phyloP scores from a whole-genome alignment of 2,113 vertebrate species.

The Orycteropus afer region DNA sequence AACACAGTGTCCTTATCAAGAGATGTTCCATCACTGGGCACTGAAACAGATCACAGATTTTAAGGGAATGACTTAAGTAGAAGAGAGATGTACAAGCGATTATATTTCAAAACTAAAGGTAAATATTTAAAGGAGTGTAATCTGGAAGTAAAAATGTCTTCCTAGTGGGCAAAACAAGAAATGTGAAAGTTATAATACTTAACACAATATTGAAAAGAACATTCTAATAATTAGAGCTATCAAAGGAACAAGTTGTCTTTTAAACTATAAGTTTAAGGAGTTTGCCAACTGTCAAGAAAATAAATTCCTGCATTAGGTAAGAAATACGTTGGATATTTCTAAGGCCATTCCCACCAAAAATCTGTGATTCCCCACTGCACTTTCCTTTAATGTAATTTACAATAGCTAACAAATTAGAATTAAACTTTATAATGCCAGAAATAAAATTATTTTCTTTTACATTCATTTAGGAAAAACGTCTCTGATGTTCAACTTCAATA shows the following conservation, averaged over 20 bases:
- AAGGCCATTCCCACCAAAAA: neutral
- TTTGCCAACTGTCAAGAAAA: neutral
- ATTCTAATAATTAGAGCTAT: neutral
- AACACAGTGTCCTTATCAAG: neutral
- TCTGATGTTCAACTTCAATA: constrained; percentile 51
- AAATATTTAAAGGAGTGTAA: neutral
- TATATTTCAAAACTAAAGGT: constrained; percentile 28
- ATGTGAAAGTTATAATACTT: neutral
- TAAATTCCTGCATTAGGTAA: neutral
- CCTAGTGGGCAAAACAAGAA: constrained; percentile 14
- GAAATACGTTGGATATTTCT: constrained; percentile 11
- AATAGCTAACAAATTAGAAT: constrained; percentile 5
- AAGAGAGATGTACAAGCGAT: neutral
- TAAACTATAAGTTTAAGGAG: neutral
- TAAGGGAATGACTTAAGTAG: neutral
- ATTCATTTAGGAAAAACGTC: constrained; percentile 52
- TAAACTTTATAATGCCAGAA: constrained; percentile 12
- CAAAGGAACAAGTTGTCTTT: neutral
- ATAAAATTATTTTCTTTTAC: constrained; percentile 27
- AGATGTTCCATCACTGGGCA: neutral
- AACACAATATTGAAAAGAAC: neutral
- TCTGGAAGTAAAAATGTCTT: constrained; percentile 37
- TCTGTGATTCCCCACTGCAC: neutral
- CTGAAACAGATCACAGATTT: neutral
- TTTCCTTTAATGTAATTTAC: constrained; percentile 30